Base-by-base conservation (phyloP, 2,888 invertebrate species). In the Parnassius orleans region DNA sequence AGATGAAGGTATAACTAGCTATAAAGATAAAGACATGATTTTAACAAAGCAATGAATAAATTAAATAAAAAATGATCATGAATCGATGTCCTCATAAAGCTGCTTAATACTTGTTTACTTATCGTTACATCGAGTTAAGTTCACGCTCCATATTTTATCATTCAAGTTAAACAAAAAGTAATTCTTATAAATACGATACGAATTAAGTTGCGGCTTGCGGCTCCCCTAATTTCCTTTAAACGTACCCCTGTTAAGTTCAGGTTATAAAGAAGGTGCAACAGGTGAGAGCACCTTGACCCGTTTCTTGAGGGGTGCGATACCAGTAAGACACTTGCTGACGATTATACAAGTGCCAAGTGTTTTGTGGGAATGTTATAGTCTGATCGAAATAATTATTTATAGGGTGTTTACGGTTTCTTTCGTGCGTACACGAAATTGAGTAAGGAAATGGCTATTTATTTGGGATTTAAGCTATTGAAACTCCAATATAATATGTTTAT, bases 261-360 rank as follows among this genome's bases (percentile, higher is more conserved):
- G 66, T 68, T 62, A 51, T 60, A 66, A 66, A 68, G 68, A 65
- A 69, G 72, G 73, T 61, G 84, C 89, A 87, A 90, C 90, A 90
- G 86, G 90, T 87, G 77, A 68, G 64, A 66, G 56, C 72, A 79
- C 81, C 87, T 85, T 88, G 89, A 89, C 88, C 90, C 84, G 85
- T 71, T 87, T 86, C 88, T 87, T 87, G 78, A 79, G 76, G 86
- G 87, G 86, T 70, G 76, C 73, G 68, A 66, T 76, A 74, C 19
- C 71, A 73, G 71, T 75, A 65, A 66, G 68, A 57, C 70, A 68
- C 66, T 68, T 72, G 62, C 55, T 52, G 60, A 56, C 54, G 57
- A 56, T 41, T 54, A 47, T 57, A 50, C 63, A 55, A 63, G 59
- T 59, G 64, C 53, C 63, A 65, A 66, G 64, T 67, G 69, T 65